phyloP scores from a whole-genome alignment of 1,140 invertebrate genomes.

The Pogonognathellus flavescens region DNA sequence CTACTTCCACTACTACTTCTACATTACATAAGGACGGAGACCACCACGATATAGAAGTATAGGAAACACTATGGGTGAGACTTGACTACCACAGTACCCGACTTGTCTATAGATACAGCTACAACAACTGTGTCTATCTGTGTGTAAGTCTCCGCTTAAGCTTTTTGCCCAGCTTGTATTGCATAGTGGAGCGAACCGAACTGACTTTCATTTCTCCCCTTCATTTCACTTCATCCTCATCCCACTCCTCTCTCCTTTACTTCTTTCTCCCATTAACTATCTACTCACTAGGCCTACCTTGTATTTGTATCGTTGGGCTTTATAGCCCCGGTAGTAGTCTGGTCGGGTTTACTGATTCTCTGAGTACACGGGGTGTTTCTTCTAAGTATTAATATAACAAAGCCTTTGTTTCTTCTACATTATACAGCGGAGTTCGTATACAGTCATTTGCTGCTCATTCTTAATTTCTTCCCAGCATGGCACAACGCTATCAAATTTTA shows the following conservation, averaged over 20 bases:
- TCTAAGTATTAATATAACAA: not conserved
- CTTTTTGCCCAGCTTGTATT: slow-evolving; percentile 23
- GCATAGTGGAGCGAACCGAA: slow-evolving; percentile 11
- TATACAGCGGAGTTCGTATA: not conserved
- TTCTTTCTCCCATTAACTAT: slow-evolving; percentile 50
- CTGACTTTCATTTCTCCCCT: slow-evolving; percentile 52
- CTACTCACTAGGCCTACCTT: slow-evolving; percentile 18
- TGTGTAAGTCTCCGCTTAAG: slow-evolving; percentile 4
- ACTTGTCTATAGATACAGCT: not conserved
- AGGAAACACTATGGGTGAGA: not conserved
- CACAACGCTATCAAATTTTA: slow-evolving; percentile 50
- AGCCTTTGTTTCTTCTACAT: slow-evolving; percentile 2
- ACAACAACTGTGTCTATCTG: slow-evolving; percentile 37
- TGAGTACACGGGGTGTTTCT: not conserved
- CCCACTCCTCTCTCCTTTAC: slow-evolving; percentile 38
- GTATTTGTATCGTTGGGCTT: slow-evolving; percentile 8
- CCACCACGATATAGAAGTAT: not conserved
- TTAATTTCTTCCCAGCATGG: slow-evolving; percentile 48
- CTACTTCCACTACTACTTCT: not conserved
- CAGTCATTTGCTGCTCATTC: not conserved
- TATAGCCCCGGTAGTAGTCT: not conserved
- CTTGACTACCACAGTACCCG: not conserved
- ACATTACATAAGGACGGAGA: not conserved
- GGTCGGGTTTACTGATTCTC: not conserved
- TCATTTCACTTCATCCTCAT: slow-evolving; percentile 53